Evolutionary conservation across 1,140 invertebrate genomes (phyloP), one percentile per base, ranked within the genome.

Genomic region (Pentalonia nigronervosa): DNA sequence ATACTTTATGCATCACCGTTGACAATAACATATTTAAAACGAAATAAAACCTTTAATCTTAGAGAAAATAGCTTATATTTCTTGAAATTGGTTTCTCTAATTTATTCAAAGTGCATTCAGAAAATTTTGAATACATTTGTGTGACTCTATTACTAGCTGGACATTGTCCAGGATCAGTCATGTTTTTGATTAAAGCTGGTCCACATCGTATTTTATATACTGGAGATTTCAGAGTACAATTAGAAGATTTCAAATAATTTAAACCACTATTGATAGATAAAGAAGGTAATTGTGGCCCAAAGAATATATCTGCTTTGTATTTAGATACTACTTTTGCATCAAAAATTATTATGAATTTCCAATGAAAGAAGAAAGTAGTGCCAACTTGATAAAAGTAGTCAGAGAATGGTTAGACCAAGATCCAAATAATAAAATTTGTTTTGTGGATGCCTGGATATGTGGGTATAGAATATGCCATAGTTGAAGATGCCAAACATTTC

Each of bases 1-100:
- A 36, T 90, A 4, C 53, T 90, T 25, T 90, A 90, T 60, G 50
- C 48, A 56, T 90, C 88, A 36, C 48, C 88, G 1, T 34, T 90
- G 11, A 90, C 88, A 41, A 90, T 90, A 90, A 90, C 88, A 90
- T 56, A 36, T 90, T 90, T 90, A 90, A 90, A 90, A 11, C n/a
- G 50, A 36, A 41, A 90, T 30, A 90, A 34, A 90, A 50, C 53
- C 8, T 36, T 90, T 50, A 36, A 90, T 36, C 88, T 90, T 7
- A n/a, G n/a, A 34, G 88, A 90, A 36, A n/a, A 90, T 41, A 90
- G 25, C 36, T 53, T 53, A 36, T 90, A 90, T 41, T 50, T 41
- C 34, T 90, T 25, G 53, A 50, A 41, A 56, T 90, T 56, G 88
- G 88, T 23, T 53, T 90, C 11, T 23, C 88, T 30, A 34, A 90